Conservation (phyloP, 2,797 vertebrate species). For the Fistularia commersonii region DNA sequence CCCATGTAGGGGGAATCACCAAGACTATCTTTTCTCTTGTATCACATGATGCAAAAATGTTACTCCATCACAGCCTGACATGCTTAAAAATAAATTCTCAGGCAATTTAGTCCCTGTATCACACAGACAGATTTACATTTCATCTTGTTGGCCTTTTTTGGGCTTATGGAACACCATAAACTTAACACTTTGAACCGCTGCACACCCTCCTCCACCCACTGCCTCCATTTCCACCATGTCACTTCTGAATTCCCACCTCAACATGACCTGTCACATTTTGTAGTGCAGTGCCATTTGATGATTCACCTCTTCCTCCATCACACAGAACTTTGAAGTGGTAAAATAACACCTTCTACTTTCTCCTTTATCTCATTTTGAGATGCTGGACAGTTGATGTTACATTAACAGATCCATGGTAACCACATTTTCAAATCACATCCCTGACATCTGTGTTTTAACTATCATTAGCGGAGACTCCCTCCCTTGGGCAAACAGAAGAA, state of each 20-base stretch:
- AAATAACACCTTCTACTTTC: slow-evolving; percentile 28
- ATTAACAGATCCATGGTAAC: slow-evolving; percentile 68
- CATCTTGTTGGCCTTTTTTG: too few relatives aligned
- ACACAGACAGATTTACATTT: too few relatives aligned
- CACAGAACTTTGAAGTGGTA: slow-evolving; percentile 21
- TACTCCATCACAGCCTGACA: too few relatives aligned
- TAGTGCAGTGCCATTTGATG: slow-evolving; percentile 20
- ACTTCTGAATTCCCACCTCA: slow-evolving; percentile 17
- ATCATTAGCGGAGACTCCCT: slow-evolving; percentile 31
- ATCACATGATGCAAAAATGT: too few relatives aligned
- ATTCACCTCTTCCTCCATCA: slow-evolving; percentile 31
- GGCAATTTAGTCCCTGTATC: too few relatives aligned
- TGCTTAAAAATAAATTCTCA: too few relatives aligned
- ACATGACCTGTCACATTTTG: slow-evolving; percentile 43
- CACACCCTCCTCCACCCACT: slow-evolving; percentile 14
- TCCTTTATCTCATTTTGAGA: slow-evolving; percentile 51
- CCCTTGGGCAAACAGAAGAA: slow-evolving; percentile 24
- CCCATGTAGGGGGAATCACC: too few relatives aligned
- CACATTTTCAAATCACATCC: slow-evolving; percentile 60
- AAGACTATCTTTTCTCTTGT: too few relatives aligned
- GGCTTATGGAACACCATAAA: not conserved
- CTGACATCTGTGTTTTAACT: slow-evolving; percentile 52
- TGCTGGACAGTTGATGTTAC: slow-evolving; percentile 54
- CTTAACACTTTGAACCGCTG: slow-evolving; percentile 11
- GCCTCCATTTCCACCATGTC: slow-evolving; percentile 15